Base-by-base conservation (phyloP, 1,140 invertebrate species). In the Batillaria attramentaria region DNA sequence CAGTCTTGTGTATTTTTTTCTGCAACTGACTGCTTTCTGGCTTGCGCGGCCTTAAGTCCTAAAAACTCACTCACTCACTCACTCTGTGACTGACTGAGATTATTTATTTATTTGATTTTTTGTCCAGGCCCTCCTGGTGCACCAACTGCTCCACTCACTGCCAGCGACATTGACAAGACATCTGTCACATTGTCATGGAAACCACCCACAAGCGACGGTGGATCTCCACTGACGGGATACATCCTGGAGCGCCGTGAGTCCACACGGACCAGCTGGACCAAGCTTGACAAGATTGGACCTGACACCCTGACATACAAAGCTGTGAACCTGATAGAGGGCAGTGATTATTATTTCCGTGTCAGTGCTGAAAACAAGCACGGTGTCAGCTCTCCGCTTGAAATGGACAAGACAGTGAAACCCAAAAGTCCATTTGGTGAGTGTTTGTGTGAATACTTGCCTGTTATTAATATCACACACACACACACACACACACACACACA, bases 281-380 rank as follows among this genome's bases (percentile, higher is more conserved):
- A 96, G 72, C 96, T 97, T 33, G 84, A 83, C 20, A 79, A 73
- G 8, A 78, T 84, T n/a, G 78, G 76, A 42, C 72, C 79, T n/a
- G 79, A 83, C 16, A 76, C 72, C 16, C 74, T 75, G 39, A 83
- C 90, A 94, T 94, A 97, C 79, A 98, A 94, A 72, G 97, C 98
- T 88, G 95, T 96, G 73, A 95, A 96, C 82, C 97, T 99, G 31
- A 94, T 95, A 70, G 96, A 97, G 77, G 85, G 83, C 65, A 97
- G 98, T 87, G 97, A 98, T 91, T 99, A 99, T 87, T 93, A 97
- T 84, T 99, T 99, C 93, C 93, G 97, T 81, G 94, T 99, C 5
- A 95, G 96, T 93, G 98, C 98, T 18, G 96, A 96, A n/a, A 99
- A 99, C 91, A 97, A 98, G 69, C 98, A 98, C 87, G 98, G 98